phyloP scores from a whole-genome alignment of 2,888 invertebrate species.

The Drosophila neonasuta region DNA sequence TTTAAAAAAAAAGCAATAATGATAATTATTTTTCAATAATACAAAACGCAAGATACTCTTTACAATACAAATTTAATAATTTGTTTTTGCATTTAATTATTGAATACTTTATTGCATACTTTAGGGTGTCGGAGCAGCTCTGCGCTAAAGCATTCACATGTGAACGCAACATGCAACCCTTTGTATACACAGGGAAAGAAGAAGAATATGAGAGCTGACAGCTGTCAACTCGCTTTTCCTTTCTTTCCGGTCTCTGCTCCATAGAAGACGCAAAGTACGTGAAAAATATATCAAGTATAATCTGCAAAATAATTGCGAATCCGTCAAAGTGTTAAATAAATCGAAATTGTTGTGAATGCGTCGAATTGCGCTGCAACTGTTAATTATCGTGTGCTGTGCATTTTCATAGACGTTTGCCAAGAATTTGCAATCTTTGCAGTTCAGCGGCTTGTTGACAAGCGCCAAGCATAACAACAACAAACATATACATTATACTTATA shows the following conservation, averaged over 20 bases:
- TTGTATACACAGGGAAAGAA: slow-evolving; percentile 30
- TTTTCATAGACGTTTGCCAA: slow-evolving; percentile 39
- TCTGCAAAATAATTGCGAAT: slow-evolving; percentile 72
- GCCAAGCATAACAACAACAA: slow-evolving; percentile 37
- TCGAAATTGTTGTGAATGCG: slow-evolving; percentile 22
- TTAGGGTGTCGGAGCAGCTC: slow-evolving; percentile 23
- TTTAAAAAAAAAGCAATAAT: background rate
- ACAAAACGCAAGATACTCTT: too few relatives aligned
- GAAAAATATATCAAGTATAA: slow-evolving; percentile 61
- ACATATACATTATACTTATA: slow-evolving; percentile 1
- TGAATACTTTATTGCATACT: background rate
- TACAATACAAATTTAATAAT: too few relatives aligned
- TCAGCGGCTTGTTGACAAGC: slow-evolving; percentile 41
- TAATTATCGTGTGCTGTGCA: slow-evolving; percentile 36
- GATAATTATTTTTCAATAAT: too few relatives aligned
- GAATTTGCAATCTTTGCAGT: slow-evolving; percentile 23
- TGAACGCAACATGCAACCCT: slow-evolving; percentile 34
- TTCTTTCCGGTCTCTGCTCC: slow-evolving; percentile 82
- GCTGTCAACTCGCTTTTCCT: slow-evolving; percentile 74
- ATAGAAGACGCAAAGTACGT: slow-evolving; percentile 81
- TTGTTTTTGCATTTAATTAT: too few relatives aligned
- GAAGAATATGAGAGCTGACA: slow-evolving; percentile 63
- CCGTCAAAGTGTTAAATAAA: slow-evolving; percentile 44
- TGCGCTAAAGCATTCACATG: slow-evolving; percentile 36
- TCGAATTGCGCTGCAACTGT: slow-evolving; percentile 11